Percentiles rank a stretch among this genome's conserved stretches.
These are phyloP conservation scores for Enteromius mattozi DNA, from an alignment of 2,797 vertebrate genomes.

Conservation along the genomic window DNA sequence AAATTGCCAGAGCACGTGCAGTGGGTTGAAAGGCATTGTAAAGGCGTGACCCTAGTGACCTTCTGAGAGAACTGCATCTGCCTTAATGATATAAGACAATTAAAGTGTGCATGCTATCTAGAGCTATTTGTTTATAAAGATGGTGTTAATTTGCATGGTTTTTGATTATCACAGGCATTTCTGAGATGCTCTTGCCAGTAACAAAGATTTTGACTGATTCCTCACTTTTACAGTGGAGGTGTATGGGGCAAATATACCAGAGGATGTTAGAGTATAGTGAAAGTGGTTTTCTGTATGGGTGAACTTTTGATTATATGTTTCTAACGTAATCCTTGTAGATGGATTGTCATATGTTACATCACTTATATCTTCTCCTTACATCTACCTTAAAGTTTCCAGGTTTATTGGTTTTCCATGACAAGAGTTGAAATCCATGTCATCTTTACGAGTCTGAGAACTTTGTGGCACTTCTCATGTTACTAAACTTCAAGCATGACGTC, in stretches of 20 bases:
- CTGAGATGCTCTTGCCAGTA: background rate
- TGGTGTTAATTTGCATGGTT: background rate
- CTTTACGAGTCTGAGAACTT: background rate
- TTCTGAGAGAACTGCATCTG: slow-evolving; percentile 21
- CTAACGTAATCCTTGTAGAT: background rate
- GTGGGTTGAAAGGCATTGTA: slow-evolving; percentile 44
- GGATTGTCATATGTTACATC: background rate
- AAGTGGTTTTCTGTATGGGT: background rate
- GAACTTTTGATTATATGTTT: background rate
- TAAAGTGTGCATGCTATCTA: background rate
- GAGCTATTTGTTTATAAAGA: background rate
- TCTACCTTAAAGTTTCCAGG: background rate
- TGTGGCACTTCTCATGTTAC: background rate
- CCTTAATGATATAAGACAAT: slow-evolving; percentile 1
- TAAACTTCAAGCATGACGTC: background rate
- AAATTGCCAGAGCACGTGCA: slow-evolving; percentile 55
- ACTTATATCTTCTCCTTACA: background rate
- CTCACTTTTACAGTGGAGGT: background rate
- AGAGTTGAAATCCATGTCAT: background rate
- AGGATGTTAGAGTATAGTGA: background rate
- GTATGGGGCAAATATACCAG: no score
- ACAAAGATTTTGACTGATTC: background rate
- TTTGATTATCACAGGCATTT: background rate
- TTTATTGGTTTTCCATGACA: background rate
- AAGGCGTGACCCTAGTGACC: slow-evolving; percentile 46